Evolutionary conservation across 1,140 invertebrate species (phyloP).

Genomic region (Elysia chlorotica): DNA sequence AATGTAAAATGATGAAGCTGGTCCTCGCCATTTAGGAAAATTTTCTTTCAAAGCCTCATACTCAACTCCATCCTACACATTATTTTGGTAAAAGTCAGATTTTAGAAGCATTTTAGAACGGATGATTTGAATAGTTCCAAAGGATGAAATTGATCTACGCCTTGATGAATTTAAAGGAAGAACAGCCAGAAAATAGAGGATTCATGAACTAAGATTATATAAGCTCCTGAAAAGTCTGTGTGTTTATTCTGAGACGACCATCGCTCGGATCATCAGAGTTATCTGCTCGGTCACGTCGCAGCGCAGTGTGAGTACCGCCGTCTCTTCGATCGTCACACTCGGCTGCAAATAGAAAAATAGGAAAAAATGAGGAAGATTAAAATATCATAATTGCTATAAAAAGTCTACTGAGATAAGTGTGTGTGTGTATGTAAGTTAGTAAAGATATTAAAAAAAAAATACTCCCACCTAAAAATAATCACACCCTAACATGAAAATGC

Average conservation of each 20-base stretch:
- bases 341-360: constrained; percentile 48
- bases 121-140: no score
- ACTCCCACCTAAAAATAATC: background rate
- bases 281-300: constrained; percentile 54
- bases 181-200: background rate
- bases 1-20: no score
- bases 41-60: no score
- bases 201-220: background rate
- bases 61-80: no score
- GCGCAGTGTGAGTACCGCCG: constrained; percentile 46
- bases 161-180: background rate
- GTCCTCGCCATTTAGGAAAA: no score
- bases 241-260: constrained; percentile 50
- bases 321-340: constrained; percentile 46
- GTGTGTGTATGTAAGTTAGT: no score
- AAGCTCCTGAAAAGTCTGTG: background rate
- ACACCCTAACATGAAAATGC: no score
- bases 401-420: no score
- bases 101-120: no score
- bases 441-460: background rate
- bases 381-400: no score
- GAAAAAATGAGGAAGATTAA: no score
- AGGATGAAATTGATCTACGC: background rate
- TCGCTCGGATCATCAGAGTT: constrained; percentile 49
- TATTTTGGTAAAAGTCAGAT: no score